Percentiles rank a stretch among this genome's conserved stretches.
Conservation (phyloP, 2,888 invertebrate species). For the Argyresthia goedartella region DNA sequence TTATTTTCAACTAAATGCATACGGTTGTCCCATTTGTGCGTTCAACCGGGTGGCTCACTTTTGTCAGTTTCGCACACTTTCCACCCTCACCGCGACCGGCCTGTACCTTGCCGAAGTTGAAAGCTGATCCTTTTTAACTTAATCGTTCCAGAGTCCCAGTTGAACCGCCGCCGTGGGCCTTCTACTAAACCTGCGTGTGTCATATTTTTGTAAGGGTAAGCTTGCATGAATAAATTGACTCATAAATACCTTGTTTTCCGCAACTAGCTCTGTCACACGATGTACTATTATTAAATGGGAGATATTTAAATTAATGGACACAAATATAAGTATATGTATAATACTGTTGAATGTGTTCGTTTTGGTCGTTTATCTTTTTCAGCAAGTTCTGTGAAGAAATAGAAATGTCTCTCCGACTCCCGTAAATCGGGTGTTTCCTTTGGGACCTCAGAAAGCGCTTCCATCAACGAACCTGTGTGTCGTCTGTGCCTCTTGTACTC, state of each 20-base stretch:
- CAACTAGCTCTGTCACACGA: no score
- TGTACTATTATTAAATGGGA: not conserved
- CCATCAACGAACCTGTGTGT: conserved; percentile 3
- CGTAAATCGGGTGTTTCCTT: conserved; percentile 3
- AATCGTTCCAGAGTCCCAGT: not conserved
- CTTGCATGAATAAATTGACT: no score
- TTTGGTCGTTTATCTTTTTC: not conserved
- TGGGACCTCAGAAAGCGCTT: conserved; percentile 7
- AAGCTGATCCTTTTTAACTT: not conserved
- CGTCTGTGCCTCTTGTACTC: conserved; percentile 2
- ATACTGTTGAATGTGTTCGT: not conserved
- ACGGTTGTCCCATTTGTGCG: conserved; percentile 37
- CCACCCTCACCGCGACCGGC: conserved; percentile 7
- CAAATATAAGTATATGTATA: no score
- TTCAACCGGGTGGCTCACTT: conserved; percentile 38
- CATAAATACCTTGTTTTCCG: no score
- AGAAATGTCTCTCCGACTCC: not conserved
- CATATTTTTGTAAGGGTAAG: no score
- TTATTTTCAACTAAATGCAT: conserved; percentile 54
- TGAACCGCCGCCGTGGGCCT: no score
- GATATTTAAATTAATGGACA: not conserved
- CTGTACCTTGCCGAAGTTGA: not conserved
- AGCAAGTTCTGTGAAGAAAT: not conserved
- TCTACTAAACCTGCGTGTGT: no score
- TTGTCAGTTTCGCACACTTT: conserved; percentile 43